Evolutionary conservation across 2,888 invertebrate species (phyloP).

Genomic region (Oxycera nigricornis): DNA sequence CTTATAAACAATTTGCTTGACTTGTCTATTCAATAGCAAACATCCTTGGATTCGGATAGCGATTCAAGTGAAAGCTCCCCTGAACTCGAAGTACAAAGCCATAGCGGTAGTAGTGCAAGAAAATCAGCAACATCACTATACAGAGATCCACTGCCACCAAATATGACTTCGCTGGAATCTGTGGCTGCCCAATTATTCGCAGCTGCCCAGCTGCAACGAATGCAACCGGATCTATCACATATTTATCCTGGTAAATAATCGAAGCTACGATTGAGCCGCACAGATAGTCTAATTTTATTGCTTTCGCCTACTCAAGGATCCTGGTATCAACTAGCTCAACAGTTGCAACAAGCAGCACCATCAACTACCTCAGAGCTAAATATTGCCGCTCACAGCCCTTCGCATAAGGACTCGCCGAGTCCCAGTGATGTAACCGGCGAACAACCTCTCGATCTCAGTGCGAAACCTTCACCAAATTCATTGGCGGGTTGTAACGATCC

Average conservation of each 20-base stretch:
- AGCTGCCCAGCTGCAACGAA: slow-evolving; percentile 65
- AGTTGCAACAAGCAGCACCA: slow-evolving; percentile 60
- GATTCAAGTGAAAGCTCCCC: slow-evolving; percentile 69
- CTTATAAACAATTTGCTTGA: neutral
- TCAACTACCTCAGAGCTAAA: slow-evolving; percentile 59
- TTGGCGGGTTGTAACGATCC: slow-evolving; percentile 60
- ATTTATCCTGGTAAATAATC: slow-evolving; percentile 53
- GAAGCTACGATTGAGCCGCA: neutral
- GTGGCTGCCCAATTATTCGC: slow-evolving; percentile 74
- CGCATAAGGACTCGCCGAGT: slow-evolving; percentile 63
- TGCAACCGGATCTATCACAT: slow-evolving; percentile 50
- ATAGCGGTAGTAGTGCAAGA: slow-evolving; percentile 60
- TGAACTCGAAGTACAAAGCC: slow-evolving; percentile 49
- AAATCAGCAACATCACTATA: slow-evolving; percentile 58
- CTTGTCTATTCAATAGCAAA: slow-evolving; percentile 59
- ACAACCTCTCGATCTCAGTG: slow-evolving; percentile 86
- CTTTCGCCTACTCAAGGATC: slow-evolving; percentile 44
- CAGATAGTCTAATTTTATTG: neutral
- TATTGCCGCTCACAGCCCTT: slow-evolving; percentile 59
- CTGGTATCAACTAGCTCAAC: slow-evolving; percentile 51
- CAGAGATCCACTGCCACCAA: slow-evolving; percentile 56
- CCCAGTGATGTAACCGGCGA: slow-evolving; percentile 65
- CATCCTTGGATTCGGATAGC: slow-evolving; percentile 73
- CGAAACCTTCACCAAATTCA: slow-evolving; percentile 70
- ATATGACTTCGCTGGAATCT: slow-evolving; percentile 69